These are phyloP conservation scores for Salvelinus sp. DNA, from an alignment of 2,113 vertebrate genomes.

Conservation along the genomic window DNA sequence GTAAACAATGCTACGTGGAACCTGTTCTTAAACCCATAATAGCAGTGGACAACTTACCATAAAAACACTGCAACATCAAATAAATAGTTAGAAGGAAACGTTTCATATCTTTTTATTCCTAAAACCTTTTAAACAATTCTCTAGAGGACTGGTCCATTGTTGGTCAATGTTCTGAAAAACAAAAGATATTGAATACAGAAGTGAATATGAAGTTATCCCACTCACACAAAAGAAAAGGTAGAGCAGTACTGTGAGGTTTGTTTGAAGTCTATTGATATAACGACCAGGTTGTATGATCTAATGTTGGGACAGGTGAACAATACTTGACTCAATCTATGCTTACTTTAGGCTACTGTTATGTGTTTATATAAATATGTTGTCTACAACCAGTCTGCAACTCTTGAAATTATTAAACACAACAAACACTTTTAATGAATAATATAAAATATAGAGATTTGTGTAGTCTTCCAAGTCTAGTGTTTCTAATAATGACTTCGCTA, in stretches of 20 bases:
- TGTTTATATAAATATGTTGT: no score
- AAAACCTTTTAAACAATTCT: no score
- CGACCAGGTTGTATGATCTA: neutral
- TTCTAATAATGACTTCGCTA: no score
- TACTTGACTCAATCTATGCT: no score
- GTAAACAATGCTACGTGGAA: neutral
- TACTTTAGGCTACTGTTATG: neutral
- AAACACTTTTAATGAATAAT: no score
- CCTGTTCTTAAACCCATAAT: neutral
- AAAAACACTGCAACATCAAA: neutral
- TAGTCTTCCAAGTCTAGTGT: no score
- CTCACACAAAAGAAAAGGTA: no score
- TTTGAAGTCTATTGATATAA: neutral
- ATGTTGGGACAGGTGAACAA: no score
- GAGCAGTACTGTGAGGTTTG: neutral
- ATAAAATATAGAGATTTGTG: no score
- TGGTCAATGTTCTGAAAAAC: no score
- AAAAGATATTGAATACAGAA: neutral
- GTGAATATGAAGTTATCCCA: neutral
- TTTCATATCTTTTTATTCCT: slow-evolving; percentile 12
- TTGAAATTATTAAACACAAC: no score
- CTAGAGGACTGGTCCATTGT: neutral
- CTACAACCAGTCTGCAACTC: no score
- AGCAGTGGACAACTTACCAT: slow-evolving; percentile 28
- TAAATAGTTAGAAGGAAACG: neutral